Evolutionary conservation across 2,797 vertebrate species (phyloP).

Genomic region (Fistularia tabacaria): DNA sequence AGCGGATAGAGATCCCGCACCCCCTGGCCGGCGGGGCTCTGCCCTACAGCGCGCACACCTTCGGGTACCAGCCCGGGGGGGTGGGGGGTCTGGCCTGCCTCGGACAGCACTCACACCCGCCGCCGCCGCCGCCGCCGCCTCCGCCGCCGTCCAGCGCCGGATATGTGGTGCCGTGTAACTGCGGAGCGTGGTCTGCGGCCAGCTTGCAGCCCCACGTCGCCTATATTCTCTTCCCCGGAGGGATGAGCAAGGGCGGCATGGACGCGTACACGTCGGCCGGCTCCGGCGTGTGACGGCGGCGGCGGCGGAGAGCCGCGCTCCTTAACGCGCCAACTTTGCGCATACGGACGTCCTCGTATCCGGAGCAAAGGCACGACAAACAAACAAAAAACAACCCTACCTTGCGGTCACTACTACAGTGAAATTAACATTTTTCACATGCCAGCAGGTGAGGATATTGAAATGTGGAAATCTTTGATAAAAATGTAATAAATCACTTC

Average conservation of each 20-base stretch:
- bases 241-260: slow-evolving; percentile 83
- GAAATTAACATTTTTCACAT: too few species aligned
- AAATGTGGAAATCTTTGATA: not conserved
- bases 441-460: too few species aligned
- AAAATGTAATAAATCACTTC: not conserved
- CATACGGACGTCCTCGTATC: too few species aligned
- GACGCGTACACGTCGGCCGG: slow-evolving; percentile 84
- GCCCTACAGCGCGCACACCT: slow-evolving; percentile 83
- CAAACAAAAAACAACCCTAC: too few species aligned
- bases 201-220: slow-evolving; percentile 90
- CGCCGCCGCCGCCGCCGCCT: slow-evolving; percentile 71
- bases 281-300: slow-evolving; percentile 60
- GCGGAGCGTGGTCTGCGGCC: slow-evolving; percentile 88
- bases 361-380: too few species aligned
- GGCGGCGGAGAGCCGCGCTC: not conserved
- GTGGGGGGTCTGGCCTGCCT: slow-evolving; percentile 83
- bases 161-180: slow-evolving; percentile 92
- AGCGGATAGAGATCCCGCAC: slow-evolving; percentile 87
- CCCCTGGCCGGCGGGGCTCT: slow-evolving; percentile 80
- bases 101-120: slow-evolving; percentile 85
- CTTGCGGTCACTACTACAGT: too few species aligned
- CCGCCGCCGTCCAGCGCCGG: slow-evolving; percentile 85
- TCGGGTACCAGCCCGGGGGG: slow-evolving; percentile 88
- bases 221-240: slow-evolving; percentile 91
- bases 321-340: slow-evolving; percentile 11